These are phyloP conservation scores for Idris sp. DNA, from an alignment of 1,140 invertebrate genomes.

Conservation along the genomic window DNA sequence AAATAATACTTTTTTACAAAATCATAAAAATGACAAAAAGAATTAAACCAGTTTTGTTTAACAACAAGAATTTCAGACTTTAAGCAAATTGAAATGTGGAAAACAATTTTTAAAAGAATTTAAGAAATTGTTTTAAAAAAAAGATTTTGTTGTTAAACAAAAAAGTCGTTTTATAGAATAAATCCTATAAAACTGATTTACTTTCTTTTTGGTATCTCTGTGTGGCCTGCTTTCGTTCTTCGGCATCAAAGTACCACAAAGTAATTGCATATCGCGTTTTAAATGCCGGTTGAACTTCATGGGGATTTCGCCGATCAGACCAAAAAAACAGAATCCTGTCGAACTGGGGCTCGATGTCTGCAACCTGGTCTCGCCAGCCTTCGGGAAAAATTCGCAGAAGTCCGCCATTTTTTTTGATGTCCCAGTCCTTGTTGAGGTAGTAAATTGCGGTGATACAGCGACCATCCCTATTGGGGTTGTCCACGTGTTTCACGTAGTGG, in stretches of 20 bases:
- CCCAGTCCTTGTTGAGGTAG: slow-evolving; percentile 96
- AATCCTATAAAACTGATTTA: slow-evolving; percentile 65
- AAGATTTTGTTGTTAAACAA: too few relatives aligned
- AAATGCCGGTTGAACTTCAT: slow-evolving; percentile 95
- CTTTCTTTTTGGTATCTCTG: slow-evolving; percentile 81
- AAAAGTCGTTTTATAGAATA: too few relatives aligned
- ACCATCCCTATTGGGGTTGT: slow-evolving; percentile 97
- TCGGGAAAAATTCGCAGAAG: slow-evolving; percentile 93
- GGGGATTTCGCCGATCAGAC: slow-evolving; percentile 97
- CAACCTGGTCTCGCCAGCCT: slow-evolving; percentile 87
- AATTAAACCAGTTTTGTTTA: too few relatives aligned
- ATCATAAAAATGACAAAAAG: too few relatives aligned
- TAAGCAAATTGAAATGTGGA: too few relatives aligned
- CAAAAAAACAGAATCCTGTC: slow-evolving; percentile 97
- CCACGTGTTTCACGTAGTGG: slow-evolving; percentile 97
- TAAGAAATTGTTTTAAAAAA: too few relatives aligned
- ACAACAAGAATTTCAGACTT: too few relatives aligned
- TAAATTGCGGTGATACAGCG: slow-evolving; percentile 97
- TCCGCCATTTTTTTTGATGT: slow-evolving; percentile 86
- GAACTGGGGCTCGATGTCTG: slow-evolving; percentile 95
- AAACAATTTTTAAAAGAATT: too few relatives aligned
- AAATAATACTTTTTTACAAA: too few relatives aligned
- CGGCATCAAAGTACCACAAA: slow-evolving; percentile 95
- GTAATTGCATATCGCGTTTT: slow-evolving; percentile 95
- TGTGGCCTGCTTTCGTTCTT: slow-evolving; percentile 88